Evolutionary conservation across 2,113 vertebrate genomes (phyloP), one percentile per base, ranked within the genome.

Genomic region (Bubo blakistoni): DNA sequence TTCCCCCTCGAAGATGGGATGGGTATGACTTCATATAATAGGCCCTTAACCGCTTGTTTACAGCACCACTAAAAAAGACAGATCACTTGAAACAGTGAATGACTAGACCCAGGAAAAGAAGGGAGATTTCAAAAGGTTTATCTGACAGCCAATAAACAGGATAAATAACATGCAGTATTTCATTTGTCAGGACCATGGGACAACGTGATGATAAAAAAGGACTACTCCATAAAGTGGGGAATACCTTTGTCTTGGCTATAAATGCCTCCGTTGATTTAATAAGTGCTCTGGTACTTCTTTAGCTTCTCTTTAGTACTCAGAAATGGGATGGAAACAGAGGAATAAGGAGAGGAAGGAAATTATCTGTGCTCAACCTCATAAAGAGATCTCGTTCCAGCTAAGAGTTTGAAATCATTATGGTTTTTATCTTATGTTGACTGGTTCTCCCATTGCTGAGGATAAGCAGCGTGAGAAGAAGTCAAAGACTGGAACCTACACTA

Each of bases 71-170:
- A 94, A 96, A 96, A 95, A 93, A 95, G 92, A 96, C 84, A 85
- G 80, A 95, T 95, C 66, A 54, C 93, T 79, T 36, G 78, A 61
- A 93, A 72, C 57, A 54, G 21, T 38, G 62, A 89, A 93, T 80
- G 74, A 90, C 77, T 94, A 82, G 62, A 79, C 52, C 63, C 71
- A 82, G 79, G 66, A 69, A 93, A 82, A 95, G 66, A 91, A 88
- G 44, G 40, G 59, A 69, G 58, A 49, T 91, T 96, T 97, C 90
- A 65, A 88, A 92, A 94, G 90, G 87, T 95, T 96, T 96, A 91
- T 93, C 93, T 95, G 95, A 87, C 94, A 95, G 74, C 54, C 74
- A 85, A 90, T 96, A 97, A 97, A 96, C 36, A 87, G 86, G 84
- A 95, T 42, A 93, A 95, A 96, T 94, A 96, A 91, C 90, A 57